Base-by-base conservation (phyloP, 1,140 invertebrate genomes). In the Euwallacea fornicatus region DNA sequence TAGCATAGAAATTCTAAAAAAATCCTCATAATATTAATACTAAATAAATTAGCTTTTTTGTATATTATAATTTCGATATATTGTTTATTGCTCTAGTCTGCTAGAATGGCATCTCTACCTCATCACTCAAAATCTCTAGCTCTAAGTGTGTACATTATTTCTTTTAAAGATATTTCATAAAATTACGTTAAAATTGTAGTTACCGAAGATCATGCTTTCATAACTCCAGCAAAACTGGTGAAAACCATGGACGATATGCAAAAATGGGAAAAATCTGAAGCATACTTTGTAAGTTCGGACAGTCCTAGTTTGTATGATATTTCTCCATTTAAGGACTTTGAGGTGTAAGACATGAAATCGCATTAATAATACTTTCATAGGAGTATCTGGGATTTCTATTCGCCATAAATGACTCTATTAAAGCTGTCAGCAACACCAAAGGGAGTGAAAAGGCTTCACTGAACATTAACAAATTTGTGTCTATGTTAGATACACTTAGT, bases 331-430 rank as follows among this genome's bases (percentile, higher is more conserved):
- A 33, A 33, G 4, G 21, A 33, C 21, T 33, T 33, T 33, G 21
- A 33, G 21, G 4, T 33, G 4, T 33, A 33, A 33, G 4, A 33
- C 21, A 33, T 33, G 21, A 33, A 33, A 2, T 33, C 21, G 21
- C 21, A 33, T 33, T 33, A 33, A 33, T 33, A 33, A 61, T 11
- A n/a, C 42, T 43, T 53, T 85, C 84, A 50, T 80, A 92, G 85
- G 93, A 97, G 83, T 91, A 95, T 70, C 83, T 95, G 55, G 93
- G 93, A 6, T 97, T 96, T 80, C 89, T 98, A 76, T 86, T 90
- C 67, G 89, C 90, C 13, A 83, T 97, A 72, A 97, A 96, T 83
- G 88, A 94, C 78, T 88, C 92, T 9, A 89, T 96, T 4, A 90
- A 91, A 83, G 90, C 90, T 16, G 94, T 92, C 79, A 86, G 90